phyloP scores from a whole-genome alignment of 1,140 invertebrate species.

The Microplitis mediator region DNA sequence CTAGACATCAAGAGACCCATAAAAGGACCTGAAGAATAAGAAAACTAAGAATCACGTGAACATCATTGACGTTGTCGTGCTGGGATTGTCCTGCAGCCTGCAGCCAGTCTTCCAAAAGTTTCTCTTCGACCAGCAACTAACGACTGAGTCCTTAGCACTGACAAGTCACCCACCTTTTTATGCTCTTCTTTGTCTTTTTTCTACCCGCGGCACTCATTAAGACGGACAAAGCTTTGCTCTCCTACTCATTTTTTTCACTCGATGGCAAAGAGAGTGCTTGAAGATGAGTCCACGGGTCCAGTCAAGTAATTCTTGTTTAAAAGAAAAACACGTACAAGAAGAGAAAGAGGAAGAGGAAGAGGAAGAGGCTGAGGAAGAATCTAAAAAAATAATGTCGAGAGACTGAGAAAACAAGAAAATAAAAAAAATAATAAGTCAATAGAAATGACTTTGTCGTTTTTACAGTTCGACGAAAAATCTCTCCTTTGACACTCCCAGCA shows the following conservation, averaged over 20 bases:
- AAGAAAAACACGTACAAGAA: neutral
- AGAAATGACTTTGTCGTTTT: conserved; percentile 25
- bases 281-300: conserved; percentile 6
- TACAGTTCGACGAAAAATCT: conserved; percentile 8
- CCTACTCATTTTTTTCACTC: neutral
- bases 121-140: conserved; percentile 19
- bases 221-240: conserved; percentile 24
- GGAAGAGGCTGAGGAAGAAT: neutral
- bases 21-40: neutral
- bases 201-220: conserved; percentile 30
- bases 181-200: neutral
- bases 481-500: neutral
- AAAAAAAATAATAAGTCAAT: neutral
- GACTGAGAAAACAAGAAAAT: neutral
- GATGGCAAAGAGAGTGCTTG: conserved; percentile 15
- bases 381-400: neutral
- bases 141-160: conserved; percentile 22
- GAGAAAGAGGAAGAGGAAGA: neutral
- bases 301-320: conserved; percentile 9
- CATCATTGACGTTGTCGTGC: conserved; percentile 23
- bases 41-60: neutral
- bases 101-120: conserved; percentile 21
- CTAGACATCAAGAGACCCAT: neutral
- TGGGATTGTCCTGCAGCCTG: neutral
- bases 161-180: neutral